These are phyloP conservation scores for Ernsta delagoae DNA, from an alignment of 2,888 invertebrate genomes.

Conservation along the genomic window DNA sequence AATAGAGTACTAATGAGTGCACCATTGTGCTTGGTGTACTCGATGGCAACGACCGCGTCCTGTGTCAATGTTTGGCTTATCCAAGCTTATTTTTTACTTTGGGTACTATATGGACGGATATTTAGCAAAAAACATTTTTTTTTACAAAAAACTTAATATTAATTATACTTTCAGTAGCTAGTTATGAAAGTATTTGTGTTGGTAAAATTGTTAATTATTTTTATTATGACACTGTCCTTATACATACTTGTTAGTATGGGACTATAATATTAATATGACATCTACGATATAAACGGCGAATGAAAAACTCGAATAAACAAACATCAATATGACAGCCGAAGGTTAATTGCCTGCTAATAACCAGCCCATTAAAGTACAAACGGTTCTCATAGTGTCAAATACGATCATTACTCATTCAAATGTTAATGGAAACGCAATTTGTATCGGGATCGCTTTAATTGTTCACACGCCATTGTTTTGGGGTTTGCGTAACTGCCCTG, in stretches of 20 bases:
- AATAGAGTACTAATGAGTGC: slow-evolving; percentile 61
- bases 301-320: slow-evolving; percentile 45
- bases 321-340: slow-evolving; percentile 46
- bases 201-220: no score
- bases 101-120: background rate
- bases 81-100: slow-evolving; percentile 23
- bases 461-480: slow-evolving; percentile 39
- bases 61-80: slow-evolving; percentile 33
- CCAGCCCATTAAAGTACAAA: slow-evolving; percentile 42
- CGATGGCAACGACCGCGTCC: slow-evolving; percentile 42
- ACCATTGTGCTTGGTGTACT: slow-evolving; percentile 54
- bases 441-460: slow-evolving; percentile 43
- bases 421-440: slow-evolving; percentile 41
- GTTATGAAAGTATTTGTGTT: no score
- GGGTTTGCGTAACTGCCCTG: slow-evolving; percentile 21
- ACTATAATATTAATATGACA: no score
- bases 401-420: slow-evolving; percentile 47
- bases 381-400: slow-evolving; percentile 44
- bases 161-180: no score
- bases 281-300: background rate
- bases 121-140: no score
- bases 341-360: slow-evolving; percentile 53
- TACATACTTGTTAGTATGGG: no score
- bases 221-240: no score
- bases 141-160: no score